phyloP scores from a whole-genome alignment of 2,888 invertebrate genomes.

The Trisateles emortualis region DNA sequence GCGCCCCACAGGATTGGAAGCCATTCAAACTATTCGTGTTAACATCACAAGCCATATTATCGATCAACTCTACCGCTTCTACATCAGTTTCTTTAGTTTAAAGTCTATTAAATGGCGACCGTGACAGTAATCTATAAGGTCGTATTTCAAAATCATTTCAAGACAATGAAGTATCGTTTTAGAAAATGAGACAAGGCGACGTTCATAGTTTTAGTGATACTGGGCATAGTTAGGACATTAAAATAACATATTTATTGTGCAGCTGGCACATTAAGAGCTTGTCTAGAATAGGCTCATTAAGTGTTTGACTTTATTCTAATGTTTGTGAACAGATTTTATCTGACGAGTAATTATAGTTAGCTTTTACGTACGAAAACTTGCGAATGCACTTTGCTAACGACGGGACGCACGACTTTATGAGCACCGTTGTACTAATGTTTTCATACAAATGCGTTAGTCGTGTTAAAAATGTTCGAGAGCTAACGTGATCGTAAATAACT shows the following conservation, averaged over 20 bases:
- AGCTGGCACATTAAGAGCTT: slow-evolving; percentile 50
- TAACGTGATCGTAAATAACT: slow-evolving; percentile 20
- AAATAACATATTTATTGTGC: slow-evolving; percentile 43
- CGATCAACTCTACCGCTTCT: slow-evolving; percentile 29
- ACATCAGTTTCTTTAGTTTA: slow-evolving; percentile 12
- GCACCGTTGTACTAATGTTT: slow-evolving; percentile 24
- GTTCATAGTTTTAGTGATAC: too few species aligned
- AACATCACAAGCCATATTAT: slow-evolving; percentile 34
- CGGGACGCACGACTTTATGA: slow-evolving; percentile 29
- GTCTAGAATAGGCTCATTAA: slow-evolving; percentile 57
- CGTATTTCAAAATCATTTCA: slow-evolving; percentile 22
- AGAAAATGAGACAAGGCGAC: slow-evolving; percentile 14
- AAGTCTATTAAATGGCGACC: neutral
- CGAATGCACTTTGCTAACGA: slow-evolving; percentile 34
- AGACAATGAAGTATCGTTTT: neutral
- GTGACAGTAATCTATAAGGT: slow-evolving; percentile 10
- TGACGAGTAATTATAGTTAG: slow-evolving; percentile 30
- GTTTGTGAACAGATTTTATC: slow-evolving; percentile 51
- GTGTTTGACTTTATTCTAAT: slow-evolving; percentile 63
- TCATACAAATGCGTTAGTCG: slow-evolving; percentile 31
- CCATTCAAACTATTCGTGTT: slow-evolving; percentile 54
- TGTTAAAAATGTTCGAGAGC: slow-evolving; percentile 35
- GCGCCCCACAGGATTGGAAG: slow-evolving; percentile 54
- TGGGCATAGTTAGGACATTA: slow-evolving; percentile 28
- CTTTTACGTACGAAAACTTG: slow-evolving; percentile 35